Evolutionary conservation across 1,140 invertebrate species (phyloP).

Genomic region (Mya arenaria): DNA sequence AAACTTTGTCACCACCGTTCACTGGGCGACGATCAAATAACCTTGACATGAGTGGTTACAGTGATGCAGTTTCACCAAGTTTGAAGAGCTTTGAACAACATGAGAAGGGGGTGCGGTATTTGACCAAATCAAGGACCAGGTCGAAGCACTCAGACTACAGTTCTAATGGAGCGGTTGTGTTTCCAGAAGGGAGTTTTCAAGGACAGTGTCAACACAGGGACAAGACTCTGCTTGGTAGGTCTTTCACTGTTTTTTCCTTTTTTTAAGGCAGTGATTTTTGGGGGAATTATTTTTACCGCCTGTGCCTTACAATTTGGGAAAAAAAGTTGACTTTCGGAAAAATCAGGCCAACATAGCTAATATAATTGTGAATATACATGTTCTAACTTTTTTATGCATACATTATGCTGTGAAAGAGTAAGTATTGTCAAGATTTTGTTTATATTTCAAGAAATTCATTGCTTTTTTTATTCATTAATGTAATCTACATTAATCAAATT

Average conservation of each 20-base stretch:
- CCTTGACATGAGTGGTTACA: conserved; percentile 12
- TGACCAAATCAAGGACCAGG: conserved; percentile 40
- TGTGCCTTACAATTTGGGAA: no score
- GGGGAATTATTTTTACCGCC: no score
- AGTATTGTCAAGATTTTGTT: no score
- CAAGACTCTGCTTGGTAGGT: conserved; percentile 70
- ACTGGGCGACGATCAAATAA: not conserved
- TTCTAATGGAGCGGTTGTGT: conserved; percentile 41
- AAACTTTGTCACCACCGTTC: not conserved
- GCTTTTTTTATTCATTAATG: no score
- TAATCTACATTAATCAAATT: no score
- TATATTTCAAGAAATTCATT: no score
- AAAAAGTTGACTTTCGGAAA: no score
- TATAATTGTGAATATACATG: no score
- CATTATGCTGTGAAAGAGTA: no score
- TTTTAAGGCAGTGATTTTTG: no score
- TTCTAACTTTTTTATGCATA: no score
- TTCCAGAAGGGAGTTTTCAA: conserved; percentile 73
- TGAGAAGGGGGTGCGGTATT: conserved; percentile 40
- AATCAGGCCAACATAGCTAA: no score
- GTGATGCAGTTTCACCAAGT: conserved; percentile 41
- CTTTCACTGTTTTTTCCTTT: not conserved
- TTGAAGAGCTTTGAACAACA: conserved; percentile 49
- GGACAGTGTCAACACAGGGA: conserved; percentile 73
- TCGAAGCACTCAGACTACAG: conserved; percentile 48